phyloP scores from a whole-genome alignment of 2,113 vertebrate species.

The Phyllopteryx taeniolatus region DNA sequence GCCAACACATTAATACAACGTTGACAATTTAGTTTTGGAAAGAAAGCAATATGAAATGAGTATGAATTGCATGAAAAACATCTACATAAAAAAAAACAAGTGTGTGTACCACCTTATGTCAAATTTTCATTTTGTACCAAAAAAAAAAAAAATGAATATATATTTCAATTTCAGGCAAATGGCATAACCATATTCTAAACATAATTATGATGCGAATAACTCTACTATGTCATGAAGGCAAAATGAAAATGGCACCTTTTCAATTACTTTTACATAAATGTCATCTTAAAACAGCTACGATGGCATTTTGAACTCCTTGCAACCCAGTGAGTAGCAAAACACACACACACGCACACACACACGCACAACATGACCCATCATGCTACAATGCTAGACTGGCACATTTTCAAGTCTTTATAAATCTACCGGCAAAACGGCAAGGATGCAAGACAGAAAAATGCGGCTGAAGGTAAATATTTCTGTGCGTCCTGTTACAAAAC shows the following conservation, averaged over 20 bases:
- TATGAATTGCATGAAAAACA: slow-evolving; percentile 13
- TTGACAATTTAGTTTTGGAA: not conserved
- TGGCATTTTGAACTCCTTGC: not conserved
- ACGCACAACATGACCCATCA: slow-evolving; percentile 33
- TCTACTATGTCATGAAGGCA: not conserved
- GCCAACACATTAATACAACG: slow-evolving; percentile 6
- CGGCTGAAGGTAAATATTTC: slow-evolving; percentile 66
- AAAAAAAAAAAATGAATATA: not conserved
- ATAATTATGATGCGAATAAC: not conserved
- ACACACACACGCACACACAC: slow-evolving; percentile 29
- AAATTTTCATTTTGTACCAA: not conserved
- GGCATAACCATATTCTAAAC: not conserved
- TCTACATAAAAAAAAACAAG: not conserved
- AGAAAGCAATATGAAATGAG: not conserved
- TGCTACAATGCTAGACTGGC: slow-evolving; percentile 36
- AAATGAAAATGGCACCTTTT: not conserved
- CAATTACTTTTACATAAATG: not conserved
- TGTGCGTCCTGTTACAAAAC: slow-evolving; percentile 74
- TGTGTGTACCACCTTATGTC: not conserved
- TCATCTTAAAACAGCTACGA: not conserved
- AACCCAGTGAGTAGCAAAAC: slow-evolving; percentile 19
- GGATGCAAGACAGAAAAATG: slow-evolving; percentile 42
- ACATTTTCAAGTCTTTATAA: slow-evolving; percentile 37
- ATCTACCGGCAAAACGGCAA: slow-evolving; percentile 62
- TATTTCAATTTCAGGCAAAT: not conserved